These are phyloP conservation scores for Cheilosia impressa DNA, from an alignment of 2,888 invertebrate species.

Conservation along the genomic window DNA sequence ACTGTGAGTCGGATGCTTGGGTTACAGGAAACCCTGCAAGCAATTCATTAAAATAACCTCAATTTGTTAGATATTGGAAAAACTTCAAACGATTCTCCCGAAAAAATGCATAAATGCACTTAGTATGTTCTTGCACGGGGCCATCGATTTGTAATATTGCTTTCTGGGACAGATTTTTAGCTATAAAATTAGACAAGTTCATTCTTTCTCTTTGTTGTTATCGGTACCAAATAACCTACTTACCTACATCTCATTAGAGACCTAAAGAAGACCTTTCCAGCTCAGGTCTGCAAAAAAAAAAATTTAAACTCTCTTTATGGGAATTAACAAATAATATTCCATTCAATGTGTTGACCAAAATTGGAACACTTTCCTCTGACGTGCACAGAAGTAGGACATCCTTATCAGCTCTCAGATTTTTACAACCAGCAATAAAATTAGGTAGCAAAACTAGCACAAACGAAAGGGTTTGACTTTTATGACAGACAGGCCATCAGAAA, in stretches of 20 bases:
- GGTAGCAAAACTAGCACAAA: slow-evolving; percentile 62
- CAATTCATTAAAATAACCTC: too few relatives aligned
- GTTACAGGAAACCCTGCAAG: too few relatives aligned
- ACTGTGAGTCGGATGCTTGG: too few relatives aligned
- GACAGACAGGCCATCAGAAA: slow-evolving; percentile 44
- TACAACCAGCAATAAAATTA: slow-evolving; percentile 60
- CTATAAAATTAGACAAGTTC: too few relatives aligned
- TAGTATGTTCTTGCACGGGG: too few relatives aligned
- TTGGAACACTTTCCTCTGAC: slow-evolving; percentile 63
- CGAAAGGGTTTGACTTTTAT: slow-evolving; percentile 63
- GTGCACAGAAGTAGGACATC: not conserved
- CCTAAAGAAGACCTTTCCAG: too few relatives aligned
- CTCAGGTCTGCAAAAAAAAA: not conserved
- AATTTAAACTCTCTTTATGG: slow-evolving; percentile 33
- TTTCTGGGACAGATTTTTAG: too few relatives aligned
- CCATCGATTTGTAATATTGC: too few relatives aligned
- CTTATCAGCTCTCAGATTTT: slow-evolving; percentile 30
- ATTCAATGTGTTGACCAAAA: slow-evolving; percentile 62
- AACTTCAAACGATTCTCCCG: too few relatives aligned
- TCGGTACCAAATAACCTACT: not conserved
- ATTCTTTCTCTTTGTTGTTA: too few relatives aligned
- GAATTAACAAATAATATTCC: slow-evolving; percentile 53
- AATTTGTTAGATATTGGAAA: too few relatives aligned
- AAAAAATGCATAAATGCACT: too few relatives aligned
- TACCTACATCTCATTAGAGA: not conserved